These are phyloP conservation scores for Mormyrops boulengeri DNA, from an alignment of 2,797 vertebrate species.

Conservation along the genomic window DNA sequence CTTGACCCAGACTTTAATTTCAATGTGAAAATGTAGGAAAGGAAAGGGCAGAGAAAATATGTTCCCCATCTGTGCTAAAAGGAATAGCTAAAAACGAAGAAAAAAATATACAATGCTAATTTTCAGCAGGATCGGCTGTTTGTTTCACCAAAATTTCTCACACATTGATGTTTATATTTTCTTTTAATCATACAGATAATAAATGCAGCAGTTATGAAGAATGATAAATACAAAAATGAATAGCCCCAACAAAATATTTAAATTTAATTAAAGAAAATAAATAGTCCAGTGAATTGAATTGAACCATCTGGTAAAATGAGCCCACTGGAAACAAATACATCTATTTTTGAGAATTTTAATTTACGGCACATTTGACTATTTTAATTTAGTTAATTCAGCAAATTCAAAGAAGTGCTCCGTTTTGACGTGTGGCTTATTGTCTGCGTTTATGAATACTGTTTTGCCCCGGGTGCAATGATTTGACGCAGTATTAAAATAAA, in stretches of 20 bases:
- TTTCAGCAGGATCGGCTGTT: background rate
- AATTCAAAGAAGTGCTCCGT: background rate
- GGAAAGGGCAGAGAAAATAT: background rate
- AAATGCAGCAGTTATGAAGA: background rate
- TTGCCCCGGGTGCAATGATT: background rate
- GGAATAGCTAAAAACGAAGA: background rate
- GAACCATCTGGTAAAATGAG: background rate
- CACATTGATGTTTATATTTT: background rate
- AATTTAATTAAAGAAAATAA: background rate
- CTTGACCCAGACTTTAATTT: background rate
- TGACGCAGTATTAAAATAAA: background rate
- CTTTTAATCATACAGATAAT: background rate
- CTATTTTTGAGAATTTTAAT: background rate
- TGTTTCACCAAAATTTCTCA: background rate
- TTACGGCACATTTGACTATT: background rate
- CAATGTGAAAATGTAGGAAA: background rate
- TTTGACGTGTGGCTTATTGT: background rate
- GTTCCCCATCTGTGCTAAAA: conserved; percentile 15
- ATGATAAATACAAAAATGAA: background rate
- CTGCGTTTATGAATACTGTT: background rate
- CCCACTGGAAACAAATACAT: background rate
- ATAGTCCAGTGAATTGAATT: background rate
- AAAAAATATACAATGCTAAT: background rate
- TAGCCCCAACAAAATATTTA: background rate
- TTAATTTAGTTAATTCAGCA: background rate